Conservation (phyloP, 1,140 invertebrate species). For the Brachionus asplanchnoidis region DNA sequence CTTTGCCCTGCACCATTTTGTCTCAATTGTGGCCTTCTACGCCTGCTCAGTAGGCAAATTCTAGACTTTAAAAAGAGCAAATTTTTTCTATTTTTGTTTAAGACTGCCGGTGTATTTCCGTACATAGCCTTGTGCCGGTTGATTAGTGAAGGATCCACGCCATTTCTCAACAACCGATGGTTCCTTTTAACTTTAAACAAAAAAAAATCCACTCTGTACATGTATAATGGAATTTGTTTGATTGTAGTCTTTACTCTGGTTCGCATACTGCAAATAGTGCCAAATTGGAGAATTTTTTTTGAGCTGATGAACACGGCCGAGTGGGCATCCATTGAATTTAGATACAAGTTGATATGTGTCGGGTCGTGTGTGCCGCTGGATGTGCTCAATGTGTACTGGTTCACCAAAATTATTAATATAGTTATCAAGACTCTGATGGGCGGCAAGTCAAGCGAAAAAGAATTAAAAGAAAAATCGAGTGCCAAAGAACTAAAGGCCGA, state of each 20-base stretch:
- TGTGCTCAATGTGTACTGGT: constrained; percentile 31
- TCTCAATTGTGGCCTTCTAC: constrained; percentile 33
- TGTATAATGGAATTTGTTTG: neutral
- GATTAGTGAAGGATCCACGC: constrained; percentile 1
- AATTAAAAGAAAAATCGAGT: neutral
- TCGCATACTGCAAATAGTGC: constrained; percentile 5
- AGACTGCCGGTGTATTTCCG: constrained; percentile 35
- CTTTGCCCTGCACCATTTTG: constrained; percentile 29
- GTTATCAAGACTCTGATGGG: neutral
- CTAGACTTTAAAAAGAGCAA: neutral
- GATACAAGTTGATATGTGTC: constrained; percentile 21
- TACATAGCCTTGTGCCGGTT: constrained; percentile 23
- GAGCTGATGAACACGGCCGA: neutral
- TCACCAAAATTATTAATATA: constrained; percentile 9
- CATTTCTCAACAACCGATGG: constrained; percentile 28
- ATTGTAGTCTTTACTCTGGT: constrained; percentile 16
- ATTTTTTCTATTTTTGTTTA: neutral
- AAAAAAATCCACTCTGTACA: constrained; percentile 22
- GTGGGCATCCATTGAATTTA: neutral
- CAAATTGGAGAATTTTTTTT: constrained; percentile 36
- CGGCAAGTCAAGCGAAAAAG: neutral
- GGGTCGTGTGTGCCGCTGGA: constrained; percentile 10
- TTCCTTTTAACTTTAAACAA: constrained; percentile 4
- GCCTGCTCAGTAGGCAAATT: neutral
- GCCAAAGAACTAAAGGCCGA: neutral